Percentiles rank a stretch among this genome's conserved stretches.
Conservation (phyloP, 2,797 vertebrate genomes). For the Melanotaenia boesemani region DNA sequence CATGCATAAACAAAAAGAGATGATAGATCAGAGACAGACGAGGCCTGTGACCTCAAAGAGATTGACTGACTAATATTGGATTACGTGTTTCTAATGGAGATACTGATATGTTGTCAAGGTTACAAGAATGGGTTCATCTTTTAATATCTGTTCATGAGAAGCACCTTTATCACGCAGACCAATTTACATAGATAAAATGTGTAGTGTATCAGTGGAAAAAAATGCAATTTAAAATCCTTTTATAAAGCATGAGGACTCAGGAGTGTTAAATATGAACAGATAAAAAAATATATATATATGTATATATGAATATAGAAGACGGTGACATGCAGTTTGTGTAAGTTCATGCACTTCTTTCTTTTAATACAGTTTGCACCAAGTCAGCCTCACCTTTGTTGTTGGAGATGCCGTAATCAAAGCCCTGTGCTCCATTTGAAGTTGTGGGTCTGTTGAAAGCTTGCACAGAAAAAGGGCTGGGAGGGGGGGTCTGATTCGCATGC, state of each 20-base stretch:
- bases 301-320: constrained; percentile 11
- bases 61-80: constrained; percentile 11
- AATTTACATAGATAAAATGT: neutral
- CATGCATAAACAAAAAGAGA: constrained; percentile 72
- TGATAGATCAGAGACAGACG: constrained; percentile 39
- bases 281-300: neutral
- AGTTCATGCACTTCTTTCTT: neutral
- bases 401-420: constrained; percentile 97
- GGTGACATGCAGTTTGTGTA: constrained; percentile 30
- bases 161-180: neutral
- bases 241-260: neutral
- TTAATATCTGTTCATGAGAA: neutral
- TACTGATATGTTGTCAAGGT: neutral
- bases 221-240: neutral
- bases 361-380: neutral
- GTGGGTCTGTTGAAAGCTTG: constrained; percentile 93
- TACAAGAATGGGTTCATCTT: neutral
- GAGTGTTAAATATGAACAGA: neutral
- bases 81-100: neutral
- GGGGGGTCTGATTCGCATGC: constrained; percentile 93
- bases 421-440: constrained; percentile 90
- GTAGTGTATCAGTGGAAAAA: neutral
- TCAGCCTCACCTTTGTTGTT: constrained; percentile 95
- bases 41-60: constrained; percentile 21
- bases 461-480: constrained; percentile 97